Evolutionary conservation across 2,797 vertebrate species (phyloP).

Genomic region (Discoglossus pictus): DNA sequence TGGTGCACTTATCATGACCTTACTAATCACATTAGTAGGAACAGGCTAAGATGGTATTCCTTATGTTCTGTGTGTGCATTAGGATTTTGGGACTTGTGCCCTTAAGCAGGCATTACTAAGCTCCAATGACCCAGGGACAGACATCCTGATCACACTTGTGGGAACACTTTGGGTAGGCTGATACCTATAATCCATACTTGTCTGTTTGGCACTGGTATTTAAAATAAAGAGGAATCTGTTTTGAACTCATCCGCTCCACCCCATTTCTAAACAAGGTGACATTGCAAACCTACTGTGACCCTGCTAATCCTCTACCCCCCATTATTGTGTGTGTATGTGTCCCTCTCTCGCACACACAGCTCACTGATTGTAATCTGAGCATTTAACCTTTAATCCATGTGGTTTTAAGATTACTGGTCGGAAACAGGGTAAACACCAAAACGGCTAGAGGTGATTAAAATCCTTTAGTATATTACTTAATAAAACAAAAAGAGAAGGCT

Average conservation of each 20-base stretch:
- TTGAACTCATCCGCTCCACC: conserved; percentile 64
- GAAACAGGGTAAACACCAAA: conserved; percentile 49
- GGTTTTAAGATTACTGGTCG: conserved; percentile 46
- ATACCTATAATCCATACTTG: conserved; percentile 56
- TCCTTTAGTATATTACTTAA: conserved; percentile 33
- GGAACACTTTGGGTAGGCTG: conserved; percentile 46
- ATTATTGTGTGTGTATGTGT: conserved; percentile 56
- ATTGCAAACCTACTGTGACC: conserved; percentile 68
- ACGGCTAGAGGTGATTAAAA: conserved; percentile 44
- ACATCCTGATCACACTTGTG: conserved; percentile 52
- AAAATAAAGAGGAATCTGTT: conserved; percentile 63
- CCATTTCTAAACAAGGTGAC: conserved; percentile 56
- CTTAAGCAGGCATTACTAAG: conserved; percentile 48
- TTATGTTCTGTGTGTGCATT: conserved; percentile 42
- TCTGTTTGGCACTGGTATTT: conserved; percentile 70
- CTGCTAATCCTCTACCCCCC: conserved; percentile 68
- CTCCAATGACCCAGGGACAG: conserved; percentile 50
- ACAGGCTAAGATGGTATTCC: conserved; percentile 11
- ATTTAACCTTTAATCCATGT: conserved; percentile 55
- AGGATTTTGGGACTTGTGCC: conserved; percentile 44
- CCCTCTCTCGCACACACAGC: conserved; percentile 40
- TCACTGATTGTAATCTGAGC: conserved; percentile 55
- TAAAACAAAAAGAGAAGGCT: conserved; percentile 36
- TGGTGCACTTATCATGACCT: conserved; percentile 45
- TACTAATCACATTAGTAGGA: conserved; percentile 43